Percentiles rank a stretch among this genome's conserved stretches.
Conservation (phyloP, 2,113 vertebrate genomes). For the Laticauda laticaudata region DNA sequence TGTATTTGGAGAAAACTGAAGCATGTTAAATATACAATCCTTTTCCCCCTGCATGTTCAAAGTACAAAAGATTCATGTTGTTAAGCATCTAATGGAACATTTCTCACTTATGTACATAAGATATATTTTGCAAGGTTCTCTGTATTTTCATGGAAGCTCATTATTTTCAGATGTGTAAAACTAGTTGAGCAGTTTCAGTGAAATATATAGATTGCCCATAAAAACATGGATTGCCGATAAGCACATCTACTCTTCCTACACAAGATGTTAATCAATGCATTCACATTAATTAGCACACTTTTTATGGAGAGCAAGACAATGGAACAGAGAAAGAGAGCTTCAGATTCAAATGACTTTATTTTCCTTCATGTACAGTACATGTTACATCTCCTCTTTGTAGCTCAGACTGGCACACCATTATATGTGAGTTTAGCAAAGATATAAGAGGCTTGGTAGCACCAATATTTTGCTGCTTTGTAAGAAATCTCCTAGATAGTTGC, state of each 20-base stretch:
- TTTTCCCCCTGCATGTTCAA: not conserved
- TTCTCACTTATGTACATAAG: not conserved
- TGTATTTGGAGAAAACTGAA: not conserved
- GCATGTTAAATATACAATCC: not conserved
- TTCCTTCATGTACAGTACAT: not conserved
- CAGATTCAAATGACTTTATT: not conserved
- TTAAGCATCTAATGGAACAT: not conserved
- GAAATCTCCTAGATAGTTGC: not conserved
- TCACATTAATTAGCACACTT: not conserved
- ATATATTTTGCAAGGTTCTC: not conserved
- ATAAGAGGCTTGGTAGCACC: not conserved
- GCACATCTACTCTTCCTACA: not conserved
- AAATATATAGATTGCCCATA: not conserved
- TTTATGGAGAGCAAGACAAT: not conserved
- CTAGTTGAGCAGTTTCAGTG: not conserved
- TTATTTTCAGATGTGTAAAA: not conserved
- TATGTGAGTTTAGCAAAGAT: not conserved
- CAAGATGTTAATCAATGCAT: not conserved
- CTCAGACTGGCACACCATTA: not conserved
- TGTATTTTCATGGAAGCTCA: not conserved
- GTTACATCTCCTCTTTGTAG: not conserved
- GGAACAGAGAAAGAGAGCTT: not conserved
- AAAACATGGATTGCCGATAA: not conserved
- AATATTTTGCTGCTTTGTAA: not conserved
- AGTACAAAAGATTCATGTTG: not conserved